Percentiles rank a stretch among this genome's conserved stretches.
Conservation (phyloP, 2,888 invertebrate species). For the Anthrax anthrax region DNA sequence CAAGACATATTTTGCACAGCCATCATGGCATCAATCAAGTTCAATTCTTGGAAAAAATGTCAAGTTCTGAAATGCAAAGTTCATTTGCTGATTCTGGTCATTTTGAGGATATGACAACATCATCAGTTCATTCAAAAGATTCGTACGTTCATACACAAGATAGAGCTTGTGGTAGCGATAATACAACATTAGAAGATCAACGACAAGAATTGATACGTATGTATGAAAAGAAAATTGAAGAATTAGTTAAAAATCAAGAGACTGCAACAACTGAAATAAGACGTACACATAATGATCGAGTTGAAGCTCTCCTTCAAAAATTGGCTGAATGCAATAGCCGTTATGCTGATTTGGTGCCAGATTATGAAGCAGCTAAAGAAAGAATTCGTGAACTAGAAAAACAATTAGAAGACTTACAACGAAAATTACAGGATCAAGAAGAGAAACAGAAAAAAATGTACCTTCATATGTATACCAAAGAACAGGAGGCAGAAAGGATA, state of each 20-base stretch:
- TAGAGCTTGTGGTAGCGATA: conserved; percentile 23
- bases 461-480: conserved; percentile 70
- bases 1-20: conserved; percentile 21
- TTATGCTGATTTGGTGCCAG: conserved; percentile 62
- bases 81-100: conserved; percentile 77
- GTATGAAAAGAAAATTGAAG: conserved; percentile 62
- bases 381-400: conserved; percentile 54
- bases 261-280: conserved; percentile 59
- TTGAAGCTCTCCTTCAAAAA: conserved; percentile 56
- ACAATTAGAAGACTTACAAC: conserved; percentile 54
- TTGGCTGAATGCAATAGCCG: conserved; percentile 60
- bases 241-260: conserved; percentile 48
- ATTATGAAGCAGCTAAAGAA: conserved; percentile 59
- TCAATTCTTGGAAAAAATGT: conserved; percentile 17
- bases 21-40: conserved; percentile 37
- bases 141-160: conserved; percentile 45
- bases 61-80: conserved; percentile 47
- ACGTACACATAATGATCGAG: conserved; percentile 64
- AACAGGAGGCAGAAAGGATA: conserved; percentile 62
- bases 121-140: conserved; percentile 64
- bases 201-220: conserved; percentile 51
- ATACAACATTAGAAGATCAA: conserved; percentile 42
- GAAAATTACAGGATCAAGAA: conserved; percentile 55
- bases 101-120: conserved; percentile 67
- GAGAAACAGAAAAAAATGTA: conserved; percentile 60